Percentiles rank a stretch among this genome's conserved stretches.
Evolutionary conservation across 2,888 invertebrate genomes (phyloP).

Genomic region (Lysandra coridon): DNA sequence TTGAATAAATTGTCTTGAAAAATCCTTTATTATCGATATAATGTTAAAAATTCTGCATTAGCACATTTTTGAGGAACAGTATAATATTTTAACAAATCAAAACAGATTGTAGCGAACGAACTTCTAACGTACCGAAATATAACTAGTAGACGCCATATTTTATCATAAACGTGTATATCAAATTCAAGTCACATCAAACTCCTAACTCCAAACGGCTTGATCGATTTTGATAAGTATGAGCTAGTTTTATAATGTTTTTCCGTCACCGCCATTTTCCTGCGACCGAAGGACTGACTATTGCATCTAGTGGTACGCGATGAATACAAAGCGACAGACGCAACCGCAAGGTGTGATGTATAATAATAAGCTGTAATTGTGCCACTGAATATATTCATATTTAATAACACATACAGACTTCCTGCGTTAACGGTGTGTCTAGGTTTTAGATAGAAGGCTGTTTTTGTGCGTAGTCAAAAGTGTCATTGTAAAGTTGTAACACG

Average conservation of each 20-base stretch:
- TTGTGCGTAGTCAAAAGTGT: too few species aligned
- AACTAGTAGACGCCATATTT: too few species aligned
- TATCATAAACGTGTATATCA: too few species aligned
- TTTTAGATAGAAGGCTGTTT: neutral
- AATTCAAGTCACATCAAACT: too few species aligned
- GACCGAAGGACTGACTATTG: slow-evolving; percentile 55
- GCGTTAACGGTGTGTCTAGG: slow-evolving; percentile 26
- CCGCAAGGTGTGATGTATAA: slow-evolving; percentile 40
- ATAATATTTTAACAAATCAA: too few species aligned
- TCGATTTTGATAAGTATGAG: slow-evolving; percentile 38
- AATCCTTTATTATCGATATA: too few species aligned
- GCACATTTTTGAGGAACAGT: too few species aligned
- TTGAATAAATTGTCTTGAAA: too few species aligned
- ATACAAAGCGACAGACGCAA: slow-evolving; percentile 42
- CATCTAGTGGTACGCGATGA: slow-evolving; percentile 43
- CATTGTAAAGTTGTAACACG: too few species aligned
- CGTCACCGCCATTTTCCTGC: slow-evolving; percentile 66
- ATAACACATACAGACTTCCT: slow-evolving; percentile 28
- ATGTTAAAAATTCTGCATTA: too few species aligned
- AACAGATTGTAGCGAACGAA: too few species aligned
- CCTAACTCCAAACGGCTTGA: neutral
- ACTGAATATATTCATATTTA: slow-evolving; percentile 33
- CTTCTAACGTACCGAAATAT: too few species aligned
- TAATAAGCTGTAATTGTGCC: slow-evolving; percentile 36
- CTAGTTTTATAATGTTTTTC: slow-evolving; percentile 64